These are phyloP conservation scores for Corythoichthys haematopterus DNA, from an alignment of 2,113 vertebrate genomes.

Conservation along the genomic window DNA sequence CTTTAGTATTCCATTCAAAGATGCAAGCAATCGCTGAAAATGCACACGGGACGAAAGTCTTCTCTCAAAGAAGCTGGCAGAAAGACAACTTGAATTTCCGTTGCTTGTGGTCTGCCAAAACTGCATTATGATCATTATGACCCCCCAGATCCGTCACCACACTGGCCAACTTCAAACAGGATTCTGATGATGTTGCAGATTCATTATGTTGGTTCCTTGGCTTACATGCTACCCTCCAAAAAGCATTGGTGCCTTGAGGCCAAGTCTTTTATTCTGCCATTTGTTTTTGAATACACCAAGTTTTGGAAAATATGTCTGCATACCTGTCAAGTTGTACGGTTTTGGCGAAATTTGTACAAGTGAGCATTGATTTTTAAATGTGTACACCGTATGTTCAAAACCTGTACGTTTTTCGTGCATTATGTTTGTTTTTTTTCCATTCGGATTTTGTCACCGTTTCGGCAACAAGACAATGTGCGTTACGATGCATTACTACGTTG, in stretches of 20 bases:
- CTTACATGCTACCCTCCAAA: not conserved
- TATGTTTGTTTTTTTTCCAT: too few relatives aligned
- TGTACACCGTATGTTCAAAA: too few relatives aligned
- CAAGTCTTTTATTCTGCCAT: not conserved
- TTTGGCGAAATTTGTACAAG: too few relatives aligned
- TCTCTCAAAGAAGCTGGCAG: constrained; percentile 25
- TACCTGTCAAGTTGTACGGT: too few relatives aligned
- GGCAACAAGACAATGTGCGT: too few relatives aligned
- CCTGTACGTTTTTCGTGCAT: too few relatives aligned
- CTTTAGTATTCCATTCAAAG: not conserved
- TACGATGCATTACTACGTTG: too few relatives aligned
- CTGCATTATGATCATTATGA: constrained; percentile 23
- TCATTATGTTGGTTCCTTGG: not conserved
- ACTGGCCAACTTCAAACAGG: constrained; percentile 22
- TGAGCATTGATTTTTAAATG: too few relatives aligned
- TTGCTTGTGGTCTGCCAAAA: constrained; percentile 23
- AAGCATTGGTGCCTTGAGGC: not conserved
- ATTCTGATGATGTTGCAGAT: constrained; percentile 43
- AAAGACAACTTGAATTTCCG: constrained; percentile 16
- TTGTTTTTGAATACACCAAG: not conserved
- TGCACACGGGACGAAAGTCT: constrained; percentile 28
- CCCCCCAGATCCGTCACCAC: constrained; percentile 13
- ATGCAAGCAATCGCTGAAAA: not conserved
- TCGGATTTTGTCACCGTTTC: too few relatives aligned
- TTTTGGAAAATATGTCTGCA: too few relatives aligned